phyloP scores from a whole-genome alignment of 2,797 vertebrate genomes.

The Rhynchotus rufescens region DNA sequence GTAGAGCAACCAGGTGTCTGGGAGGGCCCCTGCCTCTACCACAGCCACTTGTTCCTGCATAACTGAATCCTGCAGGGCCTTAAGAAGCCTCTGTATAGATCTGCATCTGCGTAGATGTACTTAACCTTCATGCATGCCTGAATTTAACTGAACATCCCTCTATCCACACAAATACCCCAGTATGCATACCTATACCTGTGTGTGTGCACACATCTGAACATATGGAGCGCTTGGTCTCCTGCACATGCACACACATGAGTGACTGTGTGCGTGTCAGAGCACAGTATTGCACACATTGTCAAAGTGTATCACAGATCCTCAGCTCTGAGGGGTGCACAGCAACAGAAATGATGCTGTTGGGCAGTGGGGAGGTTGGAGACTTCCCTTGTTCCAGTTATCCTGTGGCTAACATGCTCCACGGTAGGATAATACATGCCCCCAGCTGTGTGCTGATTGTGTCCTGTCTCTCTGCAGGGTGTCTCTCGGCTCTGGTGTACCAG shows the following conservation, averaged over 20 bases:
- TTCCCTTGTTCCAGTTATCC: not conserved
- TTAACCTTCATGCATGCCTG: not conserved
- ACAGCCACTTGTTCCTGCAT: not conserved
- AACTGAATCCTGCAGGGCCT: not conserved
- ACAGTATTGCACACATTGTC: not conserved
- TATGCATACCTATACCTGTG: no score
- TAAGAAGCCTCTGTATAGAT: not conserved
- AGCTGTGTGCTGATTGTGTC: not conserved
- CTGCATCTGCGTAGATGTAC: not conserved
- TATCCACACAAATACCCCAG: not conserved
- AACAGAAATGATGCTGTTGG: not conserved
- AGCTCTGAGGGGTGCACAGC: not conserved
- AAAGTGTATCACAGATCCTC: not conserved
- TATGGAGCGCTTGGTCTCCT: not conserved
- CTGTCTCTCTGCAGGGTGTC: constrained; percentile 84
- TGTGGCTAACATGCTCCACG: not conserved
- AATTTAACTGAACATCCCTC: not conserved
- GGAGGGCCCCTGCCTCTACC: not conserved
- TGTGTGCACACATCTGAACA: not conserved
- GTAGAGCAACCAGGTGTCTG: not conserved
- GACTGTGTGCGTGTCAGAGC: not conserved
- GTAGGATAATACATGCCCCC: rapidly evolving
- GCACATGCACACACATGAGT: not conserved
- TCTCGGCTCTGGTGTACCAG: constrained; percentile 97
- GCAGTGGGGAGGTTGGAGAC: not conserved